Base-by-base conservation (phyloP, 2,797 vertebrate species). In the Phalanger gymnotis region DNA sequence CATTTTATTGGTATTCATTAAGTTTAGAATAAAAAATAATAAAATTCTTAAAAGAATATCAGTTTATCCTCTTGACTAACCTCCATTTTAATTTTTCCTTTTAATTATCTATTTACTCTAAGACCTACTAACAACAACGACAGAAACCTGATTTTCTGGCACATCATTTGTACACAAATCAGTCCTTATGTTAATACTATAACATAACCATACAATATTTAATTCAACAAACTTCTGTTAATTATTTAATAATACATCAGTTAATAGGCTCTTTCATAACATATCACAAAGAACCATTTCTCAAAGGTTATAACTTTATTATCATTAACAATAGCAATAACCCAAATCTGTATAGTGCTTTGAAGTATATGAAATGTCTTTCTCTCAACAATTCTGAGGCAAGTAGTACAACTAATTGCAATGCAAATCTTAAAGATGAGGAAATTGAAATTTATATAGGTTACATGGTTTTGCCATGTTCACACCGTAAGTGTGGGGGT, bases 131-230 rank as follows among this genome's bases (percentile, higher is more conserved):
- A 90, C n/a, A 73, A 73, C 31, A 66, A 34, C 34, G 66, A 93
- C 28, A 91, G 40, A 47, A 47, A 40, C 5, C 66, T 92, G 52
- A 95, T 96, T 97, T 95, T 28, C 89, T 96, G 73, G 87, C 22
- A 91, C 53, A 93, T 56, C 25, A 34, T 95, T 91, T 95, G 34
- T 81, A 58, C 3, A 94, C 95, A 96, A 91, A 55, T 53, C 52
- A 95, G 31, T 61, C 95, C 96, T 96, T 34, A 87, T 51, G 51
- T 93, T 81, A 92, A 95, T 53, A 93, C 22, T 91, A 87, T 87
- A 58, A 92, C 2, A 34, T 55, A 66, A 94, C 81, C 55, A 55
- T 54, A 92, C n/a, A 91, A 92, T 94, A 94, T 54, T 57, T 98
- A 66, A 66, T 66, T n/a, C 5, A 73, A 73, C 16, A 73, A n/a